Conservation (phyloP, 2,888 invertebrate species). For the Cetonia aurata region DNA sequence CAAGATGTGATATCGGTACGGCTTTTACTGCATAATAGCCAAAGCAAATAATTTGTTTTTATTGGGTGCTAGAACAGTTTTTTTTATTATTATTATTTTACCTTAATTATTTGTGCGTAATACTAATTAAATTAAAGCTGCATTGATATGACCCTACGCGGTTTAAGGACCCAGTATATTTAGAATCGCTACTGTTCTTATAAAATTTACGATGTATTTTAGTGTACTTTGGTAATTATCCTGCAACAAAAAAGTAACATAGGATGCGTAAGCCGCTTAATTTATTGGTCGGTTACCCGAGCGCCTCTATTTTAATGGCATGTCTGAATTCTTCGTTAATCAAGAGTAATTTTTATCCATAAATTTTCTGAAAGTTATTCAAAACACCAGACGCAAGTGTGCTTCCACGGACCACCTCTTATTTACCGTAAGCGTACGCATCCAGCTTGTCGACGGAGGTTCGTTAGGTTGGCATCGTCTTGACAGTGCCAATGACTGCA, state of each 20-base stretch:
- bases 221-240: slow-evolving; percentile 13
- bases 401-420: background rate
- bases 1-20: slow-evolving; percentile 28
- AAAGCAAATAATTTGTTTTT: slow-evolving; percentile 33
- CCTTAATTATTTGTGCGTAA: too few species aligned
- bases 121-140: too few species aligned
- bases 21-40: slow-evolving; percentile 26
- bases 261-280: slow-evolving; percentile 1
- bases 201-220: slow-evolving; percentile 17
- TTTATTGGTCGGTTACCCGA: slow-evolving; percentile 10
- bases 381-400: background rate
- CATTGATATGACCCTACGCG: too few species aligned
- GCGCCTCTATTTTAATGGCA: slow-evolving; percentile 5
- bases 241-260: background rate
- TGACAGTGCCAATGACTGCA: slow-evolving; percentile 11
- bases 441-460: background rate
- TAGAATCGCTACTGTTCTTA: background rate
- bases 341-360: slow-evolving; percentile 21
- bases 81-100: too few species aligned
- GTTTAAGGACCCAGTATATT: too few species aligned
- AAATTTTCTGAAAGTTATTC: slow-evolving; percentile 19
- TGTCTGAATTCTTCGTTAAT: slow-evolving; percentile 9
- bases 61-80: too few species aligned
- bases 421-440: background rate
- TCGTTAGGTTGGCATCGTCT: slow-evolving; percentile 16